A percentile compares a stretch with the other conserved stretches of the same genome.
phyloP scores from a whole-genome alignment of 2,113 vertebrate species.

The Apaloderma vittatum region DNA sequence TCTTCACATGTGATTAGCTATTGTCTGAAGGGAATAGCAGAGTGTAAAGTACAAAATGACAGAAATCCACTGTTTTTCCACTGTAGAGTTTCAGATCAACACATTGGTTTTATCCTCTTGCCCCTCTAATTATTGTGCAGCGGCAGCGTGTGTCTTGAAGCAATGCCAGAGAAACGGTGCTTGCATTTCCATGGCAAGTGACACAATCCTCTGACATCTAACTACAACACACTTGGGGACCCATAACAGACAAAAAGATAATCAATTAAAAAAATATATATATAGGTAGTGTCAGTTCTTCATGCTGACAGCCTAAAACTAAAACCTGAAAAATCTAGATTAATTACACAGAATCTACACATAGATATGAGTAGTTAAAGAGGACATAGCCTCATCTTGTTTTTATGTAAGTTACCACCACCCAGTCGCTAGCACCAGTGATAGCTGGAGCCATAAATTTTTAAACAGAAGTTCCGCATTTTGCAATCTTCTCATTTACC shows the following conservation, averaged over 20 bases:
- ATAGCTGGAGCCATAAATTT: neutral
- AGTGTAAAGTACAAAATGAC: neutral
- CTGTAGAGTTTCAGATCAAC: neutral
- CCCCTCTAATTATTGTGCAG: neutral
- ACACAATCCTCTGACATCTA: neutral
- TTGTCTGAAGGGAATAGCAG: neutral
- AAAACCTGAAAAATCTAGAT: neutral
- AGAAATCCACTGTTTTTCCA: neutral
- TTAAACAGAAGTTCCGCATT: neutral
- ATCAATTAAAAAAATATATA: neutral
- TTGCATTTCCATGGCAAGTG: neutral
- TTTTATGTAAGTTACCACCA: neutral
- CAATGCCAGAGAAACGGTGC: neutral
- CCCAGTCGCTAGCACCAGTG: neutral
- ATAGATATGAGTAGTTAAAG: neutral
- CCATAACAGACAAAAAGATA: neutral
- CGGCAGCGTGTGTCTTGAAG: neutral
- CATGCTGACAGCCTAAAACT: neutral
- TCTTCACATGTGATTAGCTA: neutral
- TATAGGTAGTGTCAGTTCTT: neutral
- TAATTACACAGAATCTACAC: neutral
- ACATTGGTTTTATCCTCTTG: neutral
- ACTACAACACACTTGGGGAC: neutral
- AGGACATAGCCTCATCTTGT: neutral
- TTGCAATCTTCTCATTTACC: slow-evolving; percentile 2